These are phyloP conservation scores for Pseudolycoriella hygida DNA, from an alignment of 2,888 invertebrate genomes.

Conservation along the genomic window DNA sequence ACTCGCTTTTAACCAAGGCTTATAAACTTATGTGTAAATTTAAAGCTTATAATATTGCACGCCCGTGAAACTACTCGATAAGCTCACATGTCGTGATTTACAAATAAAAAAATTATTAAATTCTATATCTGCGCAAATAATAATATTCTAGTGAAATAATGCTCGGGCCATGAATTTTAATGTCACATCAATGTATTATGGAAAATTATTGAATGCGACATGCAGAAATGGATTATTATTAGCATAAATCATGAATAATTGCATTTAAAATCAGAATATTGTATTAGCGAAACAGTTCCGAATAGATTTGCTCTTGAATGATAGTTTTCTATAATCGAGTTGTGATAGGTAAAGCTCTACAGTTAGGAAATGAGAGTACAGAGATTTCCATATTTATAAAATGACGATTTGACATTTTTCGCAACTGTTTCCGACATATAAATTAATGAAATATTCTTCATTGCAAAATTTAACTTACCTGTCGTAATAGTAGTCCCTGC, in stretches of 20 bases:
- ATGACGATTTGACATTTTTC: too few relatives aligned
- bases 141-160: too few relatives aligned
- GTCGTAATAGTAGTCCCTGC: conserved; percentile 41
- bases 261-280: conserved; percentile 2
- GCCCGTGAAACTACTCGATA: too few relatives aligned
- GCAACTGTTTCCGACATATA: too few relatives aligned
- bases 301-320: background rate
- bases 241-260: conserved; percentile 4
- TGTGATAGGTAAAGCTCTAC: too few relatives aligned
- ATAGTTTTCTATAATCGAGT: background rate
- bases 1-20: too few relatives aligned
- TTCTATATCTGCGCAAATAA: too few relatives aligned
- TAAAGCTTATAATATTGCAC: too few relatives aligned
- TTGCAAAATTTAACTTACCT: conserved; percentile 21
- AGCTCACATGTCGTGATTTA: too few relatives aligned
- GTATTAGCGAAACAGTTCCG: background rate
- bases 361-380: too few relatives aligned
- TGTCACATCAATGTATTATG: background rate
- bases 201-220: background rate
- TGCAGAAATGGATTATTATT: conserved; percentile 2
- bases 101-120: too few relatives aligned
- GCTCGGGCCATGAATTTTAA: background rate
- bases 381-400: background rate
- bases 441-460: background rate
- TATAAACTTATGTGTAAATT: too few relatives aligned